phyloP scores from a whole-genome alignment of 2,888 invertebrate genomes.

The Enchytraeus crypticus region DNA sequence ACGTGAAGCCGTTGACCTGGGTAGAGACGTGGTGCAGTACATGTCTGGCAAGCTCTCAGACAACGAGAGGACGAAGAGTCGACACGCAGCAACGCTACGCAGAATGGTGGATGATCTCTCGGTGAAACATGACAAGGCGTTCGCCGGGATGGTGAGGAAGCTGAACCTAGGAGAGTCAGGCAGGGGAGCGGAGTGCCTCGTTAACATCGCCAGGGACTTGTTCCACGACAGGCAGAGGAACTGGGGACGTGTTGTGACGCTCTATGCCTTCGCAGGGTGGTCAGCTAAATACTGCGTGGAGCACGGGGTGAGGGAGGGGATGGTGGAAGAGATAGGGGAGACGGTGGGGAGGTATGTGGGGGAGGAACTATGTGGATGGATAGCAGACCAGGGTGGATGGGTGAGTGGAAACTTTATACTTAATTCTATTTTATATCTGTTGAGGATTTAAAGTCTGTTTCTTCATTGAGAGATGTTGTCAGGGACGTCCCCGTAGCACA shows the following conservation, averaged over 20 bases:
- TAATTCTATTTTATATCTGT: too few species aligned
- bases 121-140: constrained; percentile 38
- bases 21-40: constrained; percentile 10
- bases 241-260: constrained; percentile 45
- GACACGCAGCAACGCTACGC: constrained; percentile 42
- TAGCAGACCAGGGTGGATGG: constrained; percentile 44
- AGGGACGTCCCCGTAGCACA: too few species aligned
- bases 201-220: constrained; percentile 41
- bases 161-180: constrained; percentile 32
- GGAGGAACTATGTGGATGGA: constrained; percentile 41
- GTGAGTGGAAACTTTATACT: constrained; percentile 38
- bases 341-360: constrained; percentile 43
- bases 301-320: neutral
- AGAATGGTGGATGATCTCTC: constrained; percentile 41
- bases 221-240: constrained; percentile 44
- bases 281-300: constrained; percentile 32
- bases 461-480: neutral
- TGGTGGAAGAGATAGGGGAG: constrained; percentile 15
- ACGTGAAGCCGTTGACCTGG: constrained; percentile 1
- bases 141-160: constrained; percentile 41
- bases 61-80: constrained; percentile 32
- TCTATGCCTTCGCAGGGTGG: constrained; percentile 42
- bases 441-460: neutral
- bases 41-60: constrained; percentile 9
- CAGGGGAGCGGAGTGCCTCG: constrained; percentile 17